phyloP scores from a whole-genome alignment of 2,113 vertebrate species.

The Cryptomyrus ogoouensis region DNA sequence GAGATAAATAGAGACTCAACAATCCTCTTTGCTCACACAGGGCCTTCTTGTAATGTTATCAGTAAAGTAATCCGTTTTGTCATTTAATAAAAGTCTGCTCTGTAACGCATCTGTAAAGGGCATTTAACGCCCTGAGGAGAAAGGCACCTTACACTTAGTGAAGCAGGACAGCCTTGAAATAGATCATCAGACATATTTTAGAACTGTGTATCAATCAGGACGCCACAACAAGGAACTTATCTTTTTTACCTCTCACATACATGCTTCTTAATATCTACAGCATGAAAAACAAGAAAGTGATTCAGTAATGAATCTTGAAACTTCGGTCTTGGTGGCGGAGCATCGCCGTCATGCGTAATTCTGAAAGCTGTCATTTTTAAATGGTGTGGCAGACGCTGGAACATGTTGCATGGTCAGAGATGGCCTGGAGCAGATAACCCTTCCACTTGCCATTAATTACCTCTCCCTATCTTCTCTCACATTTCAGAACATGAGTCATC shows the following conservation, averaged over 20 bases:
- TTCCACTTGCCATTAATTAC: constrained; percentile 17
- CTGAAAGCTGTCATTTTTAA: constrained; percentile 33
- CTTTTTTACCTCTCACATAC: background rate
- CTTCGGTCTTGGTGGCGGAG: background rate
- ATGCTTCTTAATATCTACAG: background rate
- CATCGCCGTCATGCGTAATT: background rate
- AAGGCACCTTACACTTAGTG: background rate
- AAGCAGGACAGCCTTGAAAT: background rate
- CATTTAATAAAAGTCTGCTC: background rate
- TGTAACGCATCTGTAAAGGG: background rate
- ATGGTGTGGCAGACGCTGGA: constrained; percentile 42
- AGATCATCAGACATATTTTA: background rate
- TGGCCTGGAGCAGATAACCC: constrained; percentile 15
- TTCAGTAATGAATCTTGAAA: background rate
- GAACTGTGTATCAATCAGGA: background rate
- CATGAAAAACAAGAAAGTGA: background rate
- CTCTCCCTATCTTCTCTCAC: constrained; percentile 2
- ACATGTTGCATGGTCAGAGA: constrained; percentile 24
- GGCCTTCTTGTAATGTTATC: background rate
- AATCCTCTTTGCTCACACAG: background rate
- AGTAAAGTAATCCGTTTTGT: background rate
- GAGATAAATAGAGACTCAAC: background rate
- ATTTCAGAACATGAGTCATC: background rate
- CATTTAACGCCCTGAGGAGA: background rate
- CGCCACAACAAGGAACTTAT: background rate